These are phyloP conservation scores for Galagoides demidoff DNA, from an alignment of 2,797 vertebrate species.

Conservation along the genomic window DNA sequence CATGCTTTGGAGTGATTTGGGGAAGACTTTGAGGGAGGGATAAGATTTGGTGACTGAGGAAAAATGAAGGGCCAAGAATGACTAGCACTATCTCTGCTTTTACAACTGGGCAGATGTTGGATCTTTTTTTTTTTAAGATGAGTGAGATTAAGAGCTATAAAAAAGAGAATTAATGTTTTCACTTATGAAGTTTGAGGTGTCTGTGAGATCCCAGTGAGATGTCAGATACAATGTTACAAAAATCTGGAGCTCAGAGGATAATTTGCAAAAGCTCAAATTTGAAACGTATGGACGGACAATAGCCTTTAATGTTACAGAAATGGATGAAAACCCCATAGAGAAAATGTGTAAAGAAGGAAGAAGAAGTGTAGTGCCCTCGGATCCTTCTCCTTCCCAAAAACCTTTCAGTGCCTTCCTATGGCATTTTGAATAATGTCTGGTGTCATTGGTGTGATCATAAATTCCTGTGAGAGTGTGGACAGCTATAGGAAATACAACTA, in stretches of 20 bases:
- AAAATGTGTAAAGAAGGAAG: neutral
- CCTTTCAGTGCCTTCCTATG: neutral
- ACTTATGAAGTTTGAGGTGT: neutral
- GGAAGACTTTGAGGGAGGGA: neutral
- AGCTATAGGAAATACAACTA: neutral
- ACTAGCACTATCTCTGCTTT: neutral
- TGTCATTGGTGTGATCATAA: neutral
- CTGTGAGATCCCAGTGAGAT: neutral
- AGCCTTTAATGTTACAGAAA: neutral
- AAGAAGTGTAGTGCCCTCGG: neutral
- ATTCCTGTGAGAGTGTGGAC: neutral
- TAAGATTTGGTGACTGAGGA: neutral
- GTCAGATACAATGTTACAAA: neutral
- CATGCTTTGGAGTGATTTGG: neutral
- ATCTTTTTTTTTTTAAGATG: neutral
- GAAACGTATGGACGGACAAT: neutral
- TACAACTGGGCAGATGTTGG: neutral
- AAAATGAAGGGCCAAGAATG: neutral
- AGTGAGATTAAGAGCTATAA: neutral
- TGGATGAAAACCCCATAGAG: neutral
- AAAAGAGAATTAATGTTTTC: neutral
- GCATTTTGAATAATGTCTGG: neutral
- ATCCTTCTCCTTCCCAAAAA: neutral
- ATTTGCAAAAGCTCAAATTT: neutral
- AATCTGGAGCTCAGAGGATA: neutral